A percentile compares a stretch with the other conserved stretches of the same genome.
phyloP scores from a whole-genome alignment of 2,113 vertebrate genomes.

The Alectura lathami region DNA sequence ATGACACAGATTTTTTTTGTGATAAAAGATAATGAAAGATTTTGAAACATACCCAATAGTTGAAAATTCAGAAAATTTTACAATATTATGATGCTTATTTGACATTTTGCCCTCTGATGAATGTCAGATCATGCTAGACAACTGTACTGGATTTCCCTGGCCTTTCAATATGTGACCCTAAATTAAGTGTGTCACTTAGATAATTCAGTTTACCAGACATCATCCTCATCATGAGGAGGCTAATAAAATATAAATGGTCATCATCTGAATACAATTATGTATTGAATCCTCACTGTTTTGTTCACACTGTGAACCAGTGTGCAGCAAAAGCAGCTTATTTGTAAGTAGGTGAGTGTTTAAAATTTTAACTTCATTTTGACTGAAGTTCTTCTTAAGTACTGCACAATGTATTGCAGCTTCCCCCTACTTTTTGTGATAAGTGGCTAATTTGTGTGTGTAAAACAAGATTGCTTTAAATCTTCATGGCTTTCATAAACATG shows the following conservation, averaged over 20 bases:
- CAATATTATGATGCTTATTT: neutral
- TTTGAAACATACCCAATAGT: neutral
- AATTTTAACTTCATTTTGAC: neutral
- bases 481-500: neutral
- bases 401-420: neutral
- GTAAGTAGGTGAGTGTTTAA: neutral
- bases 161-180: neutral
- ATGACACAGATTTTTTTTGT: neutral
- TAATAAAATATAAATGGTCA: neutral
- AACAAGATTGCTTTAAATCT: neutral
- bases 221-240: neutral
- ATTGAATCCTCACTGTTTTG: neutral
- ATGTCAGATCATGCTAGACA: neutral
- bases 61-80: neutral
- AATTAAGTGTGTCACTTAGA: neutral
- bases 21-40: neutral
- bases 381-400: neutral
- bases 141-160: neutral
- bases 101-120: neutral
- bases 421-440: neutral
- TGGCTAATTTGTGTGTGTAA: neutral
- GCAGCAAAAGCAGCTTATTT: accelerated
- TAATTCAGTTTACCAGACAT: neutral
- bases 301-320: neutral
- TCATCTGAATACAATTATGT: neutral